Percentiles rank a stretch among this genome's conserved stretches.
Evolutionary conservation across 2,113 vertebrate genomes (phyloP).

Genomic region (pig (Sus scrofa)): T2T-Sscrofa CM000824.6:34471001-34471500

Average conservation of each 20-base stretch:
- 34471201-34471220: background rate
- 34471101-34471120: constrained; percentile 11
- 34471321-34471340: background rate
- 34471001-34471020: constrained; percentile 38
- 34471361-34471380: background rate
- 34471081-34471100: constrained; percentile 59
- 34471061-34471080: constrained; percentile 48
- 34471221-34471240: fast-evolving
- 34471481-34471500: background rate
- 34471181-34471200: background rate
- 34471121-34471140: background rate
- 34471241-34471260: background rate
- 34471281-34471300: background rate
- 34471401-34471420: background rate
- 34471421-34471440: background rate
- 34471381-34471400: background rate
- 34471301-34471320: background rate
- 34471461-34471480: background rate
- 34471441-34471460: background rate
- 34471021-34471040: constrained; percentile 15
- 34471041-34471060: constrained; percentile 32
- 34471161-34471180: background rate
- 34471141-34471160: too few relatives aligned
- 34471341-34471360: background rate
- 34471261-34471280: background rate